Evolutionary conservation across 2,113 vertebrate species (phyloP), one percentile per base, ranked within the genome.

Genomic region (Percopsis transmontana): DNA sequence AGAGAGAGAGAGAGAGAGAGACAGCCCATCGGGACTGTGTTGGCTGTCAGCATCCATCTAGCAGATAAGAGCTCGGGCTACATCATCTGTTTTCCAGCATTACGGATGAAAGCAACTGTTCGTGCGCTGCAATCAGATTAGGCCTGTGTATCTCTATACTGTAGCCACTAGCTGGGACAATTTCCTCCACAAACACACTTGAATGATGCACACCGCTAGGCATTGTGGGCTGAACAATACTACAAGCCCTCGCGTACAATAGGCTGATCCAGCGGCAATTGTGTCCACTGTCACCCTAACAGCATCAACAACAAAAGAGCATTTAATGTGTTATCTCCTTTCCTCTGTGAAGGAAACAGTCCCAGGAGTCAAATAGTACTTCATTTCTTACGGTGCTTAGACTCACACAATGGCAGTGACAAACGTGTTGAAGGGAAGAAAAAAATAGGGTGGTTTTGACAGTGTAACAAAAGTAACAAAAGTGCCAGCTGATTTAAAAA

Each of bases 201-300:
- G 70, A 82, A 75, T 41, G 80, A 62, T 60, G 62, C 57, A 59
- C 70, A 68, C 55, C 77, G 80, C 77, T 77, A 80, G 70, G 68
- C 78, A 85, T 85, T 88, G 81, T 87, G 80, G 59, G 78, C 72
- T 14, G 79, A 82, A 85, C 74, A 83, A 80, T 84, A 60, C 64
- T 83, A 81, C 83, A 83, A 82, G 70, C 68, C 74, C 74, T 48
- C 50, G 70, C 68, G 61, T 68, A 83, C 79, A 87, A 87, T 70
- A 19, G 70, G 39, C 80, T 77, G 74, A 84, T 84, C 74, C 78
- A 55, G 75, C 57, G 62, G 77, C 47, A 66, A 72, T 59, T 47
- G 76, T 62, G 64, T 83, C 82, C 66, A 56, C 58, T 62, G 63
- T 82, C 58, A 47, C 66, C 70, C 21, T 75, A 75, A 78, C 51